Evolutionary conservation across 2,888 invertebrate genomes (phyloP).

Genomic region (Chirona hameri): DNA sequence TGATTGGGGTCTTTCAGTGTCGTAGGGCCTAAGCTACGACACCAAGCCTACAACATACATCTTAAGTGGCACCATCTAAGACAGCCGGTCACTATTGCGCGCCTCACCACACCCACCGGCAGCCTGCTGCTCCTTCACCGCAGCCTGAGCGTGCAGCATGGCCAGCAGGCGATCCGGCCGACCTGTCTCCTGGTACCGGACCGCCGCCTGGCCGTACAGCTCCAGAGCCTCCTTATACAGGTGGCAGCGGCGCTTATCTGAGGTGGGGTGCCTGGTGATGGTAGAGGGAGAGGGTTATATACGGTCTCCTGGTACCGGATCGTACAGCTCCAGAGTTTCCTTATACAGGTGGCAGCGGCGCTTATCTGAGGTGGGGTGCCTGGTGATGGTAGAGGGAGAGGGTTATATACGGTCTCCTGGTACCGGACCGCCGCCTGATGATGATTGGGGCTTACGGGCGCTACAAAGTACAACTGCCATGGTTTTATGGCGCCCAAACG

Average conservation of each 20-base stretch:
- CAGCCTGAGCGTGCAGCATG: not conserved
- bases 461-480: no score
- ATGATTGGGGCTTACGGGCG: no score
- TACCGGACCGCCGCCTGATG: no score
- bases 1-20: no score
- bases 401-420: not conserved
- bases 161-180: constrained; percentile 3
- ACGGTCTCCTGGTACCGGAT: not conserved
- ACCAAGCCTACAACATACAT: no score
- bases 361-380: not conserved
- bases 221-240: not conserved
- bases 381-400: not conserved
- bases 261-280: not conserved
- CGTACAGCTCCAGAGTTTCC: not conserved
- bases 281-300: not conserved
- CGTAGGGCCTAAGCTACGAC: no score
- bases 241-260: not conserved
- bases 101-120: not conserved
- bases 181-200: not conserved
- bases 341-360: not conserved
- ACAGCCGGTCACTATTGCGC: no score
- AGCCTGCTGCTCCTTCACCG: not conserved
- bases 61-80: no score
- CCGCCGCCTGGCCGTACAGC: not conserved
- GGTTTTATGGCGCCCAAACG: no score